Evolutionary conservation across 2,113 vertebrate genomes (phyloP).

Genomic region (Isichthys henryi): DNA sequence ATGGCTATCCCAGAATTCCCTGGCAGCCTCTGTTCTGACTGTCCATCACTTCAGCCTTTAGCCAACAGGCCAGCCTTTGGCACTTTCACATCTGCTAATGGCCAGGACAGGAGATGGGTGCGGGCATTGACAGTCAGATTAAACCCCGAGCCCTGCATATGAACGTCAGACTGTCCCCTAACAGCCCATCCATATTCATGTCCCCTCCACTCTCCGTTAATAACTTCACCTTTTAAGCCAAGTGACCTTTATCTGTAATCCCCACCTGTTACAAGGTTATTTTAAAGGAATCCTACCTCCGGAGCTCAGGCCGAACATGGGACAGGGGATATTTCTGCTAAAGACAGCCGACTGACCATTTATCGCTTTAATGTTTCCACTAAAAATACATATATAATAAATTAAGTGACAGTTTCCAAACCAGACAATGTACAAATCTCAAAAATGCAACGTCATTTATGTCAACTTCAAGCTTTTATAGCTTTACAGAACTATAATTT

Average conservation of each 20-base stretch:
- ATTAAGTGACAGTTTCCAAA: background rate
- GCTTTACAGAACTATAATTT: background rate
- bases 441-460: background rate
- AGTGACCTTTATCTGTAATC: background rate
- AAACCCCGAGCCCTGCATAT: background rate
- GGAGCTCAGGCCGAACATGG: background rate
- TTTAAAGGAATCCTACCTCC: background rate
- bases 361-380: background rate
- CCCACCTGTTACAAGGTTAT: background rate
- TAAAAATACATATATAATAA: background rate
- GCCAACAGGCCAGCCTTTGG: background rate
- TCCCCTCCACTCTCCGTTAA: background rate
- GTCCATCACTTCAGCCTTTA: background rate
- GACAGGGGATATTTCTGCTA: background rate
- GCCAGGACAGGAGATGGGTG: background rate
- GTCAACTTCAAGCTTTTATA: background rate
- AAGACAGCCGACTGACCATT: background rate
- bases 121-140: background rate
- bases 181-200: background rate
- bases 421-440: background rate
- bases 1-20: background rate
- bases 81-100: background rate
- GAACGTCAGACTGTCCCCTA: background rate
- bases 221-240: background rate
- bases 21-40: background rate